These are phyloP conservation scores for Brachirus orientalis DNA, from an alignment of 2,113 vertebrate species.

Conservation along the genomic window DNA sequence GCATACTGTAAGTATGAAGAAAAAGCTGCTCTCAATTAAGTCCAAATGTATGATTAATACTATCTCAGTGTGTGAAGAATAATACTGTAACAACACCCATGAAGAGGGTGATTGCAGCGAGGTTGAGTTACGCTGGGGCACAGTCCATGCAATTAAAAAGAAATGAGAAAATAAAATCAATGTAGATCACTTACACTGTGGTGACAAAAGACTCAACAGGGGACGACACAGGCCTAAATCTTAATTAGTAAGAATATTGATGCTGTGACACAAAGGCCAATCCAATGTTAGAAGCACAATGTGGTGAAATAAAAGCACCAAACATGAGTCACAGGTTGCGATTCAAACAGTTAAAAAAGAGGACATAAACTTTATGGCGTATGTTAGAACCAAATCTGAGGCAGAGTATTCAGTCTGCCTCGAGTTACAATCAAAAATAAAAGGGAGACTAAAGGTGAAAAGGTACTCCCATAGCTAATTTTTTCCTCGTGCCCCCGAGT, in stretches of 20 bases:
- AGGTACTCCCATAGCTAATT: conserved; percentile 9
- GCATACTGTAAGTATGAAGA: neutral
- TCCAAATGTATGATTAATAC: conserved; percentile 7
- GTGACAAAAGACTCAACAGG: conserved; percentile 76
- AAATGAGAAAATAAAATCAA: conserved; percentile 80
- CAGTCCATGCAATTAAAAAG: conserved; percentile 75
- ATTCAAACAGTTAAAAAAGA: conserved; percentile 6
- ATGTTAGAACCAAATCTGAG: conserved; percentile 8
- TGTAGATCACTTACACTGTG: conserved; percentile 76
- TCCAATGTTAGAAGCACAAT: conserved; percentile 24
- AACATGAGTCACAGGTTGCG: neutral
- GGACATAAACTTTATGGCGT: neutral
- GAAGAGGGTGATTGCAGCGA: conserved; percentile 33
- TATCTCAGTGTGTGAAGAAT: neutral
- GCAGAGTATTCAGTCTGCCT: neutral
- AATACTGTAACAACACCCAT: conserved; percentile 21
- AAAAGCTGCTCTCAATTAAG: rapidly evolving
- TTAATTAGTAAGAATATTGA: conserved; percentile 79
- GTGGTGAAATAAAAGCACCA: conserved; percentile 30
- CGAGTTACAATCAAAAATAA: conserved; percentile 37
- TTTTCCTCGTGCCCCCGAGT: conserved; percentile 18
- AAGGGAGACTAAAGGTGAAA: conserved; percentile 27
- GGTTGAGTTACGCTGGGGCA: conserved; percentile 59
- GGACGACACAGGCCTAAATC: conserved; percentile 75
- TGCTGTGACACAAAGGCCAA: conserved; percentile 52